Base-by-base conservation (phyloP, 2,113 vertebrate species). In the Cephalopterus ornatus region DNA sequence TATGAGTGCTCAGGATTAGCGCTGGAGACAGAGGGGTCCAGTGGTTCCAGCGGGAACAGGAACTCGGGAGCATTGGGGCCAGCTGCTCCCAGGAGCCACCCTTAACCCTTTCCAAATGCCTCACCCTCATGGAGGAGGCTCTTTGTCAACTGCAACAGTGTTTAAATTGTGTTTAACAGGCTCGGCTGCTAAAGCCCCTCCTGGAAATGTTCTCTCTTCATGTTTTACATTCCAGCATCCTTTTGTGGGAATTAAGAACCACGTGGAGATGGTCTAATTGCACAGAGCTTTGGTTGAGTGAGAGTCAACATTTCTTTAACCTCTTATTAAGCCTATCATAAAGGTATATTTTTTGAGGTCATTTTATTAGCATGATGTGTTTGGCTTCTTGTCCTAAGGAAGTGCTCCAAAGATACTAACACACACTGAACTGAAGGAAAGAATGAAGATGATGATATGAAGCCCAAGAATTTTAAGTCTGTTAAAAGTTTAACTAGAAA, bases 401-500 rank as follows among this genome's bases (percentile, higher is more conserved):
- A 77, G 80, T 91, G 91, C 90, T 97, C 86, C 86, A 75, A 96
- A 96, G 93, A 87, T 93, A 93, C 89, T 76, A 76, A 92, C 7
- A 59, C 71, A 71, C 22, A 8, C 42, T 13, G 58, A 92, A 91
- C 47, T 96, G 81, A 81, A 63, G 89, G 92, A 84, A 82, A 88
- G 95, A 96, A 97, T 97, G 92, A 89, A 96, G 96, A 94, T 78
- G 80, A 75, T 94, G 89, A 93, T 92, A 90, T 50, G 88, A 95
- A 95, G 77, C 96, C 87, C 96, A 97, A 93, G 96, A 98, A 98
- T 98, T 79, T 97, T 91, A 85, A 94, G 95, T 96, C 83, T 20
- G 56, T 96, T 88, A 95, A 90, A 49, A 79, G 88, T 96, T 87
- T 91, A 89, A 88, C 94, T 91, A 26, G 68, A 94, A 95, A 95